A percentile compares a stretch with the other conserved stretches of the same genome.
These are phyloP conservation scores for Penaeus vannamei DNA, from an alignment of 1,140 invertebrate genomes.

Conservation along the genomic window DNA sequence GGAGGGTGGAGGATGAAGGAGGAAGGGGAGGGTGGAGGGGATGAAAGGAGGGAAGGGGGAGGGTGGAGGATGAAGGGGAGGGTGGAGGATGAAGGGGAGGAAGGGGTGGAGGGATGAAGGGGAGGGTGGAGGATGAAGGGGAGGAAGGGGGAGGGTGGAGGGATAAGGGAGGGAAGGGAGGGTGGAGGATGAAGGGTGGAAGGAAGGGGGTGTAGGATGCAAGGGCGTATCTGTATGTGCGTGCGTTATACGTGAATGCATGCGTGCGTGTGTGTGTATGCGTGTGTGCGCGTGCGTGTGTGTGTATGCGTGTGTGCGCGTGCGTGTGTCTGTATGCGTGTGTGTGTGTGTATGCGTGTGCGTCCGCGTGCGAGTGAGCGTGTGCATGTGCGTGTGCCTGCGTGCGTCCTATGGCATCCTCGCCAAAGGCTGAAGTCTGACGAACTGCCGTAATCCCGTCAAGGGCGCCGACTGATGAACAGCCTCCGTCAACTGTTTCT, in stretches of 20 bases:
- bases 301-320: not conserved
- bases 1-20: too few relatives aligned
- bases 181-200: conserved; percentile 5
- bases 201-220: not conserved
- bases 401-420: too few relatives aligned
- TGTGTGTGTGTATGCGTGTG: not conserved
- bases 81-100: not conserved
- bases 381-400: conserved; percentile 28
- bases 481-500: not conserved
- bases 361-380: not conserved
- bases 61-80: not conserved
- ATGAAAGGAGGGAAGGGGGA: too few relatives aligned
- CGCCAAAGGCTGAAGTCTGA: not conserved
- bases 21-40: too few relatives aligned
- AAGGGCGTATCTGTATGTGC: not conserved
- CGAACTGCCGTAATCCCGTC: too few relatives aligned
- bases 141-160: not conserved
- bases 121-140: not conserved
- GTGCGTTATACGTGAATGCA: conserved; percentile 8
- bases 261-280: conserved; percentile 35
- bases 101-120: not conserved
- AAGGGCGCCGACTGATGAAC: too few relatives aligned
- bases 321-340: not conserved
- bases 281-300: conserved; percentile 2
- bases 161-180: too few relatives aligned